A percentile compares a stretch with the other conserved stretches of the same genome.
Evolutionary conservation across 2,113 vertebrate species (phyloP).

Genomic region (Chaetodon trifascialis): DNA sequence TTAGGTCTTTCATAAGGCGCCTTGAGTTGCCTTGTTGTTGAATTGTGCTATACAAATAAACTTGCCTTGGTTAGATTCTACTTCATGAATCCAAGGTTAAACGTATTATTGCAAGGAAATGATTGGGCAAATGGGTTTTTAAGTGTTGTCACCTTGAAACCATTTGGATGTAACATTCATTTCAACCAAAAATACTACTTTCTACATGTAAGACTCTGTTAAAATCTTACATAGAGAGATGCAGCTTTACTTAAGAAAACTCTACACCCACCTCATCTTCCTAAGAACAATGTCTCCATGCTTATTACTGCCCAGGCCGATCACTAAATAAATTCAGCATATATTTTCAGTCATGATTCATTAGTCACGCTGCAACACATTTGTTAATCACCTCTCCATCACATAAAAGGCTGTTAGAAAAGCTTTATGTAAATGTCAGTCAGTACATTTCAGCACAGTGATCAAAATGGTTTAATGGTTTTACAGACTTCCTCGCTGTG

Average conservation of each 20-base stretch:
- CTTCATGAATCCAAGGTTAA: neutral
- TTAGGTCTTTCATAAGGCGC: neutral
- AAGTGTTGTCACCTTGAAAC: conserved; percentile 17
- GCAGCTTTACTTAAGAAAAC: conserved; percentile 1
- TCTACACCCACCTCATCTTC: conserved; percentile 4
- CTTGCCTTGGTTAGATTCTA: neutral
- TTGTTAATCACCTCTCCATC: conserved; percentile 42
- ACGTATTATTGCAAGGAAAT: neutral
- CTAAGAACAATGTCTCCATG: conserved; percentile 4
- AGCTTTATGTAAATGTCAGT: conserved; percentile 47
- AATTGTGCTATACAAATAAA: neutral
- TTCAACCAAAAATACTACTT: neutral
- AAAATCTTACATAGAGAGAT: neutral
- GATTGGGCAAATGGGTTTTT: neutral
- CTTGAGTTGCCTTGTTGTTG: neutral
- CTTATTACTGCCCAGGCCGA: conserved; percentile 10
- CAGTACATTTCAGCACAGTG: conserved; percentile 18
- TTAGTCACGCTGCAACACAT: conserved; percentile 48
- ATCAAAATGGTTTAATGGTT: conserved; percentile 34
- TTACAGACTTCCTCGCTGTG: neutral
- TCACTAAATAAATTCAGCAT: conserved; percentile 38
- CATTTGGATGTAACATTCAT: neutral
- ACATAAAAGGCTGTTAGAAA: conserved; percentile 44
- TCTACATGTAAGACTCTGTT: too few species aligned
- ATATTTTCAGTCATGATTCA: conserved; percentile 39